Percentiles rank a stretch among this genome's conserved stretches.
These are phyloP conservation scores for Gymnothorax javanicus DNA, from an alignment of 2,797 vertebrate species.

Conservation along the genomic window DNA sequence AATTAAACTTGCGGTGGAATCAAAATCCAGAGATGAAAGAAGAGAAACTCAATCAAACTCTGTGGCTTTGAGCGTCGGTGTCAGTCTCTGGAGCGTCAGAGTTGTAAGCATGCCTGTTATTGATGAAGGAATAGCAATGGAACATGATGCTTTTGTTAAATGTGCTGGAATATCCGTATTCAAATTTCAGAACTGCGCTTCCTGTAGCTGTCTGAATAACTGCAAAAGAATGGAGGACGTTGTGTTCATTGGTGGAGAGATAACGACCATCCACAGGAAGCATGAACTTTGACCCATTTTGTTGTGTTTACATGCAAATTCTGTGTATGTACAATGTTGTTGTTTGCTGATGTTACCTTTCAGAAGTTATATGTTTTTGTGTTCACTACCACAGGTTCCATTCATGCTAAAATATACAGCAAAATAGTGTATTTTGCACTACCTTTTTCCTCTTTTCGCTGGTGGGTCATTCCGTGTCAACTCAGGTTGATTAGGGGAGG, in stretches of 20 bases:
- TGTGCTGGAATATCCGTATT: background rate
- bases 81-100: background rate
- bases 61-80: background rate
- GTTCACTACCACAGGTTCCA: background rate
- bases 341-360: background rate
- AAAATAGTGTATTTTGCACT: background rate
- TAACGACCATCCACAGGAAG: conserved; percentile 50
- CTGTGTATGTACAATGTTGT: background rate
- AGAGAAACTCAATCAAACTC: background rate
- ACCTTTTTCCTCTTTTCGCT: background rate
- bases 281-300: conserved; percentile 67
- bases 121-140: background rate
- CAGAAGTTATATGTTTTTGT: background rate
- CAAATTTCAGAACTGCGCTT: background rate
- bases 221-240: background rate
- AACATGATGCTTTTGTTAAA: background rate
- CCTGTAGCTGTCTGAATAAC: background rate
- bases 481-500: too few relatives aligned
- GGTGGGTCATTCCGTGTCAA: too few relatives aligned
- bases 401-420: background rate
- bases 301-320: background rate
- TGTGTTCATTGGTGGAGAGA: conserved; percentile 7
- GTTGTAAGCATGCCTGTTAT: background rate
- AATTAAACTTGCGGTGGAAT: background rate
- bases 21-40: background rate